Base-by-base conservation (phyloP, 2,797 vertebrate species). In the Lepidocolaptes lacrymiger region DNA sequence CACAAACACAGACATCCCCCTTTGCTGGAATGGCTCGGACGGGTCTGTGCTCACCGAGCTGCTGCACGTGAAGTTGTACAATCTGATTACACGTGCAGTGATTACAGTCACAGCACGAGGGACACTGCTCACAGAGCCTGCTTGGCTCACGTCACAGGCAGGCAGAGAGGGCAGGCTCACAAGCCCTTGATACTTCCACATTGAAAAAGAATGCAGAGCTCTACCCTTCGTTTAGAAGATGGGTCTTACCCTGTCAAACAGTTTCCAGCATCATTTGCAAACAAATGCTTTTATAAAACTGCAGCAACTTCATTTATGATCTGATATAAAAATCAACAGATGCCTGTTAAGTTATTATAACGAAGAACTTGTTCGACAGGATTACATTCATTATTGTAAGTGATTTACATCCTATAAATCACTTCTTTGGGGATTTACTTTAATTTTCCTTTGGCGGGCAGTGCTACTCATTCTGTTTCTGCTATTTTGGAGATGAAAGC, bases 311-410 rank as follows among this genome's bases (percentile, higher is more conserved):
- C 69, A 82, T 85, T 94, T 93, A 79, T 43, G 76, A 81, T 81
- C 84, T 69, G 84, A 93, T 91, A 83, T 46, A 93, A 95, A 95
- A 93, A 95, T 89, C 88, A 96, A 94, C 92, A 96, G 77, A 95
- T 94, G 91, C 82, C 88, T 96, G 71, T 63, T 81, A 95, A 96
- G 91, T 90, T 92, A 79, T 83, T 92, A 84, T 80, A 96, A 90
- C 63, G 64, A 95, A 96, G 79, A 91, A 95, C 58, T 91, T 95
- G 87, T 95, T 95, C 4, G 1, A 86, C 2, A 1, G 84, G 91
- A 95, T 96, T 96, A 94, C 63, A 88, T 88, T 95, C 52, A 56
- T 94, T 93, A 76, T 30, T 76, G 43, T 80, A 96, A 95, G 88
- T 77, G 63, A 96, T 91, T 94, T 96, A 93, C 54, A 82, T 80